A percentile compares a stretch with the other conserved stretches of the same genome.
These are phyloP conservation scores for Martes martes DNA, from an alignment of 2,113 vertebrate genomes.

Conservation along the genomic window DNA sequence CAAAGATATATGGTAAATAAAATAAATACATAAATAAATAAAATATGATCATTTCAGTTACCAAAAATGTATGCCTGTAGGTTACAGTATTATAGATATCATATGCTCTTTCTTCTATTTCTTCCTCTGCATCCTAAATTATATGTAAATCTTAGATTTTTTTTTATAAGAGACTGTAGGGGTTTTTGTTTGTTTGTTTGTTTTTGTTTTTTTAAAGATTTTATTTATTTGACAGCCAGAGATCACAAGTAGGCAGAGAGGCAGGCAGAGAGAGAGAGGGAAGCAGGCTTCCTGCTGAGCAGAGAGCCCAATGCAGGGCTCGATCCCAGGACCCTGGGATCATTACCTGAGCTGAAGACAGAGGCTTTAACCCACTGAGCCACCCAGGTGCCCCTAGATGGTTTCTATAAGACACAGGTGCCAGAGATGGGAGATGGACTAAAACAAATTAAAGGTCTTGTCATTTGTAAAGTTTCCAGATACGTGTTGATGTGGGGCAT, in stretches of 20 bases:
- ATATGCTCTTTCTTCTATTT: background rate
- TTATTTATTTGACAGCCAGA: no score
- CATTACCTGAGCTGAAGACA: no score
- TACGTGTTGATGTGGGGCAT: fast-evolving
- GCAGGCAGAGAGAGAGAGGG: no score
- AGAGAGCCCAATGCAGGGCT: no score
- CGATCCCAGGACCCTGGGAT: no score
- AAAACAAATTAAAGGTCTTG: background rate
- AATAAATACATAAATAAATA: no score
- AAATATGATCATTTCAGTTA: background rate
- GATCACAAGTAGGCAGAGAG: no score
- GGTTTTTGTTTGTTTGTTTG: no score
- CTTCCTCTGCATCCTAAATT: background rate
- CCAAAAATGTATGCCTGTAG: background rate
- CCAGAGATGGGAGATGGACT: background rate
- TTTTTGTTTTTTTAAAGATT: no score
- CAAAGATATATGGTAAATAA: background rate
- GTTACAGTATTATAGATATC: background rate
- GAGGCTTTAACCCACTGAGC: no score
- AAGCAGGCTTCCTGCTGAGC: no score
- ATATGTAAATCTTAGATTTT: background rate
- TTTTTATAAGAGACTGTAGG: no score
- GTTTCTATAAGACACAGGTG: background rate
- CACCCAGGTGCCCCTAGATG: background rate
- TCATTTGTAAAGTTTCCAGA: background rate